Conservation (phyloP, 2,888 invertebrate genomes). For the Drosophila paracracens region DNA sequence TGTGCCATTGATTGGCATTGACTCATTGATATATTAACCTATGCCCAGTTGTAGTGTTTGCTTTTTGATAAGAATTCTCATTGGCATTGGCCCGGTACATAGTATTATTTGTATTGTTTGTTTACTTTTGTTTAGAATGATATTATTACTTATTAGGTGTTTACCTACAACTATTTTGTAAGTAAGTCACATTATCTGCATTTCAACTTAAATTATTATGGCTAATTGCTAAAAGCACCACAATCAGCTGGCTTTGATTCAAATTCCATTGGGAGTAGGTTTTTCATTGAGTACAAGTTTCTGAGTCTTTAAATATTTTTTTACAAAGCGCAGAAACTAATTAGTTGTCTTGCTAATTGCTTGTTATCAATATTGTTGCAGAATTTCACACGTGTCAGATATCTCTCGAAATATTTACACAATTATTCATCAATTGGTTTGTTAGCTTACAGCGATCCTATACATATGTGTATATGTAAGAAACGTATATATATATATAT, state of each 20-base stretch:
- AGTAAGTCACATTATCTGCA: slow-evolving; percentile 26
- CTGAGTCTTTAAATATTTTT: background rate
- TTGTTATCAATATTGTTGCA: background rate
- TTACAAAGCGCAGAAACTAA: slow-evolving; percentile 18
- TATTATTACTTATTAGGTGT: slow-evolving; percentile 4
- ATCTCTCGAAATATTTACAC: background rate
- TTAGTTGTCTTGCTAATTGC: slow-evolving; percentile 16
- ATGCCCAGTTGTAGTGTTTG: slow-evolving; percentile 12
- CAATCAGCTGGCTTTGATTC: background rate
- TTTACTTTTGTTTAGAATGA: background rate
- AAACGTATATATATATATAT: background rate
- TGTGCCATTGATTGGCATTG: slow-evolving; percentile 34
- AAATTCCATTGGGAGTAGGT: background rate
- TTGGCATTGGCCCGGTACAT: slow-evolving; percentile 4
- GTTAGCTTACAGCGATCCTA: background rate
- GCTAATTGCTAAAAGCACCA: background rate
- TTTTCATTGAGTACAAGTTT: background rate
- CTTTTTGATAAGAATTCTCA: slow-evolving; percentile 37
- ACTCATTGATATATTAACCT: slow-evolving; percentile 40
- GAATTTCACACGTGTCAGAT: background rate
- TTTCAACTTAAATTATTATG: slow-evolving; percentile 3
- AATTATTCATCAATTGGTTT: background rate
- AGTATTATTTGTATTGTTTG: background rate
- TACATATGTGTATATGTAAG: background rate
- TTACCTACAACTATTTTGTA: slow-evolving; percentile 27